Evolutionary conservation across 1,140 invertebrate species (phyloP).

Genomic region (Drosophila rufa): DNA sequence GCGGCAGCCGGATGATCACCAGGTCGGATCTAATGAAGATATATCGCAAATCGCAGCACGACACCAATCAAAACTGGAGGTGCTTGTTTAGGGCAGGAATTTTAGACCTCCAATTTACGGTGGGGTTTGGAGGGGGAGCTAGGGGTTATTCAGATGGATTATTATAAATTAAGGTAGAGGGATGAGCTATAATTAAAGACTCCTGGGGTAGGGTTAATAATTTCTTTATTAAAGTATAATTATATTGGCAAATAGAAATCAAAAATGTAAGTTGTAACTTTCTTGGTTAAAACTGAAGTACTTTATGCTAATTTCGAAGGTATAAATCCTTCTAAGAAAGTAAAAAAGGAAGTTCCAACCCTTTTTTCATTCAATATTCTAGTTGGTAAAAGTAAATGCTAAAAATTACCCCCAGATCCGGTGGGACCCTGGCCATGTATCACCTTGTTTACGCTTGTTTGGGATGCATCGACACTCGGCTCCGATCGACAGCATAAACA

Average conservation of each 20-base stretch:
- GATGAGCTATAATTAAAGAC: no score
- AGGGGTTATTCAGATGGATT: not conserved
- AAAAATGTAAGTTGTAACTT: no score
- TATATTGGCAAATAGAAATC: no score
- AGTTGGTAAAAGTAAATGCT: not conserved
- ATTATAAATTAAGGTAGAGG: not conserved
- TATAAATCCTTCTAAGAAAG: no score
- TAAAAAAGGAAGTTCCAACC: not conserved
- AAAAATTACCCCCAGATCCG: slow-evolving; percentile 15
- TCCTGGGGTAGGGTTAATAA: not conserved
- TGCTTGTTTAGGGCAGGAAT: slow-evolving; percentile 8
- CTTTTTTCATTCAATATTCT: not conserved
- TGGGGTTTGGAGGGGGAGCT: no score
- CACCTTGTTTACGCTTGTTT: slow-evolving; percentile 44
- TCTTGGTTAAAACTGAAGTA: no score
- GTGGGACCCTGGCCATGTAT: slow-evolving; percentile 16
- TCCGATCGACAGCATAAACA: slow-evolving; percentile 37
- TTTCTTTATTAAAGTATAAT: not conserved
- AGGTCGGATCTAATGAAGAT: slow-evolving; percentile 51
- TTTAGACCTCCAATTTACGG: not conserved
- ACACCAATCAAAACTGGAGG: slow-evolving; percentile 23
- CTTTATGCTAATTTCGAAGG: no score
- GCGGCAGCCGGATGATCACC: slow-evolving; percentile 8
- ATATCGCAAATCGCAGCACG: slow-evolving; percentile 51
- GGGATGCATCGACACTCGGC: slow-evolving; percentile 31